Evolutionary conservation across 2,888 invertebrate species (phyloP), one percentile per base, ranked within the genome.

Genomic region (Meganola albula): DNA sequence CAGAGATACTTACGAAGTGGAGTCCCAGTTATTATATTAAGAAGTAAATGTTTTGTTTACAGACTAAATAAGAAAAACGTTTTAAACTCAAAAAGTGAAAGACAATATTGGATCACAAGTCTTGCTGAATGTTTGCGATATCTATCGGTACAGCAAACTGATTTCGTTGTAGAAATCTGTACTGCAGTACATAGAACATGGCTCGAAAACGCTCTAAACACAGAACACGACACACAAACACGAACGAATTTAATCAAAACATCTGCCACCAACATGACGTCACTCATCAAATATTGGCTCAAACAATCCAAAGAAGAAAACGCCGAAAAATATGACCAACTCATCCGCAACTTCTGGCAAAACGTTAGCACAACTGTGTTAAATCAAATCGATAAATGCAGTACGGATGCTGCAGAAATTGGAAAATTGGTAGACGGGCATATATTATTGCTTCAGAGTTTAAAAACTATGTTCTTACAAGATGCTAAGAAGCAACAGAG

Each of bases 41-140:
- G 6, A 16, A 16, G 16, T 16, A 16, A 16, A 16, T 16, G 7
- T 16, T 23, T 31, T 39, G 24, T 39, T 61, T 58, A 37, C 66
- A 92, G 92, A 18, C 80, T 93, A 39, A 87, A 88, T 28, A 82
- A 86, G 24, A 89, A 90, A 40, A 83, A 77, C 28, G 87, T 90
- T 6, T 63, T 88, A 28, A 78, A 78, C 18, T 92, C 91, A 24
- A 89, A 89, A 44, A 90, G 90, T 23, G 94, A 95, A 72, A 87
- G 88, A 10, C 83, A 89, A 25, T 88, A 91, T 0, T 88, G 95
- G 54, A 86, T 91, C 11, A 87, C 85, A 24, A 88, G 93, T 1
- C 90, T 92, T 49, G 86, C 91, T 10, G 96, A 96, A 63, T 95
- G 95, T 62, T 63, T 95, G 10, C 90, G 72, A 2, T 69, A 74